Conservation (phyloP, 2,797 vertebrate genomes). For the Tapirus indicus region DNA sequence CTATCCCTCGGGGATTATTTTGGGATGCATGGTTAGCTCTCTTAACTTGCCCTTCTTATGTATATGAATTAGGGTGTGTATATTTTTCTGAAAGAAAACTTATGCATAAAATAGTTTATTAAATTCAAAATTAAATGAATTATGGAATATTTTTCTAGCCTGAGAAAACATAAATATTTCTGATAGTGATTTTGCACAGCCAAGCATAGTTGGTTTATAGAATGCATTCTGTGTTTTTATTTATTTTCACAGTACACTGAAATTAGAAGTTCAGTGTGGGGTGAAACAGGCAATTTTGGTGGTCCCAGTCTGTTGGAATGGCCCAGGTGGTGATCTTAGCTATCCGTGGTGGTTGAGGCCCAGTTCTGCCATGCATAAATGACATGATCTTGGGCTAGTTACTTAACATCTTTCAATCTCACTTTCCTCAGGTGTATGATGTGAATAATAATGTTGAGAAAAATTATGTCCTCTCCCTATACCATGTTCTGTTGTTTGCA, state of each 20-base stretch:
- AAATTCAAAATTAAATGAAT: conserved; percentile 2
- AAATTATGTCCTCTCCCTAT: neutral
- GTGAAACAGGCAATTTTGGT: neutral
- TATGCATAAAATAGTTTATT: neutral
- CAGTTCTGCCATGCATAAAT: neutral
- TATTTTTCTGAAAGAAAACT: conserved; percentile 18
- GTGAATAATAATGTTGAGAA: conserved; percentile 6
- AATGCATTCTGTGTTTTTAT: neutral
- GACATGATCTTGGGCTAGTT: neutral
- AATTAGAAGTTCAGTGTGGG: neutral
- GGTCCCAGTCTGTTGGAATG: neutral
- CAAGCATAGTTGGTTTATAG: neutral
- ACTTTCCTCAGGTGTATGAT: conserved; percentile 3
- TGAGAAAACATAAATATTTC: conserved; percentile 52
- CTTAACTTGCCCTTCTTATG: neutral
- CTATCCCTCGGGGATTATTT: neutral
- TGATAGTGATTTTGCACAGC: neutral
- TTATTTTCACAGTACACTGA: conserved; percentile 37
- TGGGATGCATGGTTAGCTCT: neutral
- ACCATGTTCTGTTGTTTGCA: neutral
- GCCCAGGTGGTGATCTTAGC: neutral
- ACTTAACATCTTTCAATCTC: neutral
- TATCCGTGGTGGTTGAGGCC: neutral
- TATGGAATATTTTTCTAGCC: neutral
- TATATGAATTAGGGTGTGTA: neutral